A percentile compares a stretch with the other conserved stretches of the same genome.
Evolutionary conservation across 2,888 invertebrate species (phyloP).

Genomic region (Limnephilus marmoratus): DNA sequence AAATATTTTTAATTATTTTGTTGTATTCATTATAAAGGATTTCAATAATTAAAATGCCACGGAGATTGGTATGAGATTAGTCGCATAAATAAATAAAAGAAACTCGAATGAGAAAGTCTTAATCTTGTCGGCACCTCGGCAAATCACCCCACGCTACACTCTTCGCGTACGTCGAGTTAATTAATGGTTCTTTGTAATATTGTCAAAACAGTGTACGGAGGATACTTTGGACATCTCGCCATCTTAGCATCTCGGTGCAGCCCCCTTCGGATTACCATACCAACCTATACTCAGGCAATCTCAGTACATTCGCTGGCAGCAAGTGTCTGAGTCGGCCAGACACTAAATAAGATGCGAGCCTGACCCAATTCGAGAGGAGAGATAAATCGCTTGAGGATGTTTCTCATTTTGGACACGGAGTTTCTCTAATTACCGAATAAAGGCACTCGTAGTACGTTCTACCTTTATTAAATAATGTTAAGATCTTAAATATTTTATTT

Average conservation of each 20-base stretch:
- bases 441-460: background rate
- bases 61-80: background rate
- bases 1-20: too few species aligned
- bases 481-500: background rate
- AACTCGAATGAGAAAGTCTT: background rate
- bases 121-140: background rate
- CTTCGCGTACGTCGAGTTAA: background rate
- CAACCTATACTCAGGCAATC: background rate
- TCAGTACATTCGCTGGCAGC: background rate
- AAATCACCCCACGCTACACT: background rate
- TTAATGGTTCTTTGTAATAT: slow-evolving; percentile 45
- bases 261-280: slow-evolving; percentile 14
- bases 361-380: slow-evolving; percentile 7
- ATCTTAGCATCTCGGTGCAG: slow-evolving; percentile 5
- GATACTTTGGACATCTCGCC: slow-evolving; percentile 17
- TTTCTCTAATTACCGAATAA: background rate
- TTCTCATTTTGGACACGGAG: background rate
- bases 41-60: too few species aligned
- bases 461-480: background rate
- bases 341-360: slow-evolving; percentile 4
- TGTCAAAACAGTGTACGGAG: slow-evolving; percentile 31
- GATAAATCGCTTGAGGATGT: slow-evolving; percentile 2
- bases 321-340: slow-evolving; percentile 2
- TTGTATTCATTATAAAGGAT: too few species aligned
- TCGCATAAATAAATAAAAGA: background rate